Base-by-base conservation (phyloP, 2,888 invertebrate species). In the Tromatobia lineatoria region DNA sequence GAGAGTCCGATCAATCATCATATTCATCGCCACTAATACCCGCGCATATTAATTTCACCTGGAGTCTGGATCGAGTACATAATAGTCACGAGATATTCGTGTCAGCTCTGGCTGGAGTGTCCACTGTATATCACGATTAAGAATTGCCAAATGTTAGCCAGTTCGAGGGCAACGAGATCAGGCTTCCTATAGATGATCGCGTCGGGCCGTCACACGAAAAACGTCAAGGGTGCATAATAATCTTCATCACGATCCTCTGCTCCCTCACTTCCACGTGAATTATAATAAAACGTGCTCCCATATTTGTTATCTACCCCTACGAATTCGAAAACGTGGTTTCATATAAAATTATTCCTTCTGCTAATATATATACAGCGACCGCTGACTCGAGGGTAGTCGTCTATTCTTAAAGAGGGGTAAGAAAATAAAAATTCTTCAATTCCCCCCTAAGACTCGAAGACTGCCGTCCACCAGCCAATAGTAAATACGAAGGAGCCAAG, bases 11-110 rank as follows among this genome's bases (percentile, higher is more conserved):
- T 84, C 83, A 64, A 81, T 81, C 83, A 81, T 81, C 69, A 57
- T 77, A 81, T 81, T 76, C 77, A 83, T 80, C 80, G 71, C 70
- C 69, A 81, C 77, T 84, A 74, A 74, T 77, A 84, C 81, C 69
- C 83, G n/a, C 38, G 61, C 74, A 69, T 54, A 80, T 76, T 77
- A 77, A 83, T 69, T 80, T 61, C 83, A 83, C 77, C 83, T 83
- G 83, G 15, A 54, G 59, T 20, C 42, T 59, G 71, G 73, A 83
- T 73, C 69, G 45, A 34, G 20, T 67, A 42, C 11, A 76, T 38
- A 7, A 38, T 20, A 25, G 70, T 71, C 75, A 76, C 83, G 79
- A 42, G 61, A 83, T 71, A 75, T 74, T 81, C 81, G 77, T 81
- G 77, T 74, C 80, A 80, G 54, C 54, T 64, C 15, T 7, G 54